Evolutionary conservation across 2,888 invertebrate genomes (phyloP).

Genomic region (Ypsolopha scabrella): DNA sequence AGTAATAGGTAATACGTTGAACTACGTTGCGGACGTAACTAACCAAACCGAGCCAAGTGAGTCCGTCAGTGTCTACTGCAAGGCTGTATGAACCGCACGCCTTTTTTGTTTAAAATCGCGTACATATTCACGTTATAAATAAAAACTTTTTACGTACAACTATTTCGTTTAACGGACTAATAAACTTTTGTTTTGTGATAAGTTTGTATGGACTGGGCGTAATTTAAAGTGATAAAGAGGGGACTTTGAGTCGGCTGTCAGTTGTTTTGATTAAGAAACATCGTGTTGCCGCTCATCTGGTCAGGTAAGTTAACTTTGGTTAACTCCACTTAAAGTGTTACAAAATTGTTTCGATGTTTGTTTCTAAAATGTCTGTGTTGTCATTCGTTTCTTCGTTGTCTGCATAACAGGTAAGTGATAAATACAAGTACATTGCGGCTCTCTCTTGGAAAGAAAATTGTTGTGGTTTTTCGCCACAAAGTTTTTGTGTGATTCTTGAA

Average conservation of each 20-base stretch:
- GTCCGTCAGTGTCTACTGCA: slow-evolving; percentile 46
- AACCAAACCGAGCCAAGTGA: slow-evolving; percentile 4
- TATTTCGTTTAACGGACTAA: not conserved
- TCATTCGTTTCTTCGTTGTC: slow-evolving; percentile 5
- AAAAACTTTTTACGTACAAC: slow-evolving; percentile 33
- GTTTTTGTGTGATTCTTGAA: slow-evolving; percentile 19
- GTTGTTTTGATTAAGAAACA: slow-evolving; percentile 53
- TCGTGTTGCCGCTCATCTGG: slow-evolving; percentile 16
- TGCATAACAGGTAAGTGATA: not conserved
- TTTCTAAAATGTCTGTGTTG: slow-evolving; percentile 3
- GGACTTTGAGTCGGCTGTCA: slow-evolving; percentile 33
- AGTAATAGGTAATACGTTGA: too few species aligned
- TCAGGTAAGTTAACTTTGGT: not conserved
- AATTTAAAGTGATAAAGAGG: slow-evolving; percentile 14
- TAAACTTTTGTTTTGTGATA: slow-evolving; percentile 4
- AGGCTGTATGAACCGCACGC: slow-evolving; percentile 49
- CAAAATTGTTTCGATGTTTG: slow-evolving; percentile 6
- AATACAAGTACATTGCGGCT: not conserved
- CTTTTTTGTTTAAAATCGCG: slow-evolving; percentile 36
- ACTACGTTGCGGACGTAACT: slow-evolving; percentile 1
- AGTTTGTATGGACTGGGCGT: slow-evolving; percentile 1
- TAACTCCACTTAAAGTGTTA: slow-evolving; percentile 2
- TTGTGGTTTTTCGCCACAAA: slow-evolving; percentile 35
- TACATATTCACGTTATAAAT: slow-evolving; percentile 49
- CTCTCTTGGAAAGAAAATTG: slow-evolving; percentile 19